A percentile compares a stretch with the other conserved stretches of the same genome.
Evolutionary conservation across 2,113 vertebrate species (phyloP).

Genomic region (Parus major): DNA sequence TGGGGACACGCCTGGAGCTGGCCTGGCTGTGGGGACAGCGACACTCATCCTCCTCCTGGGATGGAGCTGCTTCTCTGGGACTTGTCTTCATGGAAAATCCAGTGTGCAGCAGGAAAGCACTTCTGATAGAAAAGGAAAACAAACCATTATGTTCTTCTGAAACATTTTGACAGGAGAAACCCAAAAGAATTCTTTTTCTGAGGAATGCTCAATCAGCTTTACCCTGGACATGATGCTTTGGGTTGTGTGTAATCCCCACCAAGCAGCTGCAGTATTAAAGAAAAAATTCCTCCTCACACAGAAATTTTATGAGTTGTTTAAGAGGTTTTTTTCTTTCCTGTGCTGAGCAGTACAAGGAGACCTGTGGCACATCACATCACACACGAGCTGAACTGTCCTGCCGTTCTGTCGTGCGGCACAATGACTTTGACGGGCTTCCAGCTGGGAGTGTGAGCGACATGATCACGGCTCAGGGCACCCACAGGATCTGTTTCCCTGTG

Average conservation of each 20-base stretch:
- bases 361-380: neutral
- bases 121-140: neutral
- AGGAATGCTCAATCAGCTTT: neutral
- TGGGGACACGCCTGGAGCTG: neutral
- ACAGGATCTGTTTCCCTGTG: rapidly evolving
- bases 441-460: neutral
- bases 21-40: neutral
- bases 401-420: neutral
- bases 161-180: neutral
- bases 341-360: neutral
- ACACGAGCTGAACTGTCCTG: neutral
- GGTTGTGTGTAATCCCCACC: neutral
- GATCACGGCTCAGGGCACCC: rapidly evolving
- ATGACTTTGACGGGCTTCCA: neutral
- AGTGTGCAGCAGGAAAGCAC: neutral
- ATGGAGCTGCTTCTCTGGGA: neutral
- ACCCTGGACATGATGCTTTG: neutral
- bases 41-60: rapidly evolving
- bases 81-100: neutral
- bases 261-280: neutral
- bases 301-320: neutral
- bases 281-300: neutral
- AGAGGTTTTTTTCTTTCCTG: neutral
- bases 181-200: neutral
- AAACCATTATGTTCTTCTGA: neutral